A percentile compares a stretch with the other conserved stretches of the same genome.
These are phyloP conservation scores for Grallaria varia DNA, from an alignment of 2,113 vertebrate species.

Conservation along the genomic window DNA sequence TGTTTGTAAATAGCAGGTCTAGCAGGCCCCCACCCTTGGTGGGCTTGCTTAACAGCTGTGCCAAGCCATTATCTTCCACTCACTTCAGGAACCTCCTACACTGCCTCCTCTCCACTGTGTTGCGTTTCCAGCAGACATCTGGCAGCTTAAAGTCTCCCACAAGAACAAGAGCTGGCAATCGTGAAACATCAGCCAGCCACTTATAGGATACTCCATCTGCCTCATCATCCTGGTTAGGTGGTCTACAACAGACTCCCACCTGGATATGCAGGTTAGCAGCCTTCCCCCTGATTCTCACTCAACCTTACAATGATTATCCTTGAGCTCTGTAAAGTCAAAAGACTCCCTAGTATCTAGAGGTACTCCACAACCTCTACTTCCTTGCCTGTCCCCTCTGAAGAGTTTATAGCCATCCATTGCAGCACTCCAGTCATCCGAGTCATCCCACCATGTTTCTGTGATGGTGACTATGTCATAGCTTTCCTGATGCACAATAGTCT, in stretches of 20 bases:
- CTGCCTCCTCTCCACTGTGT: neutral
- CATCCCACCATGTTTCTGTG: neutral
- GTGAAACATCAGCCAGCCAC: neutral
- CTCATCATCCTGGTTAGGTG: neutral
- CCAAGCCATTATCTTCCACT: neutral
- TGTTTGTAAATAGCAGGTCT: neutral
- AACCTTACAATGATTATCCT: neutral
- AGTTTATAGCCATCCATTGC: neutral
- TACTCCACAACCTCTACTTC: neutral
- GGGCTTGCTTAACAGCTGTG: neutral
- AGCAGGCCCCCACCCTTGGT: neutral
- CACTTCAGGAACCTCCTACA: neutral
- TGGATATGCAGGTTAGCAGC: neutral
- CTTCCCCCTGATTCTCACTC: neutral
- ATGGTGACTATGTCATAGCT: accelerated
- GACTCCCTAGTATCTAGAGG: neutral
- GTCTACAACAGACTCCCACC: neutral
- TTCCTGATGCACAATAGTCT: neutral
- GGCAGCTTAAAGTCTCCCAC: neutral
- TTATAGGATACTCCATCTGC: neutral
- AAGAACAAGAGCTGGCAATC: neutral
- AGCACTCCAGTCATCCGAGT: neutral
- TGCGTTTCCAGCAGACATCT: neutral
- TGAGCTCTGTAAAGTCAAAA: neutral
- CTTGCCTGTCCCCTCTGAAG: neutral